These are phyloP conservation scores for Machimus atricapillus DNA, from an alignment of 2,888 invertebrate genomes.

Conservation along the genomic window DNA sequence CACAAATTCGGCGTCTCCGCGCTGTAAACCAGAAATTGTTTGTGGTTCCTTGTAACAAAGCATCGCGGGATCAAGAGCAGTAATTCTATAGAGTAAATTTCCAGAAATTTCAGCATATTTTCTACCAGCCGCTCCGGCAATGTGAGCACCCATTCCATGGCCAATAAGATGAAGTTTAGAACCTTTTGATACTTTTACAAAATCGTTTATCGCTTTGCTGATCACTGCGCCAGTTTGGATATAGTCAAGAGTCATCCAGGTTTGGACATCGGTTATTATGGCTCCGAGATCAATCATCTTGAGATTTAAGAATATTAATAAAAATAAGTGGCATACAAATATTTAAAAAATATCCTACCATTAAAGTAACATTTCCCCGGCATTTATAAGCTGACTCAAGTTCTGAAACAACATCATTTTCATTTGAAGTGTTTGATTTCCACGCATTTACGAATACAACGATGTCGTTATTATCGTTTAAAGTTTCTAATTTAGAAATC, in stretches of 20 bases:
- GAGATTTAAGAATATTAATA: not conserved
- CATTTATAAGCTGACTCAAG: constrained; percentile 33
- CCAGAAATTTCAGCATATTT: constrained; percentile 55
- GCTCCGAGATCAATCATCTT: constrained; percentile 30
- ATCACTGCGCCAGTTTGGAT: not conserved
- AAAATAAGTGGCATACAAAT: not conserved
- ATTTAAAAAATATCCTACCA: constrained; percentile 35
- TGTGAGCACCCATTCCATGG: constrained; percentile 57
- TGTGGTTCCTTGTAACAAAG: constrained; percentile 52
- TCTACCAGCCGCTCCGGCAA: constrained; percentile 57
- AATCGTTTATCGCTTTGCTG: constrained; percentile 8
- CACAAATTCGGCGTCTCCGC: constrained; percentile 60
- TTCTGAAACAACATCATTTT: not conserved
- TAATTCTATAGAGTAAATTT: constrained; percentile 57
- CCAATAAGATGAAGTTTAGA: constrained; percentile 57
- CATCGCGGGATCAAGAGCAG: constrained; percentile 57
- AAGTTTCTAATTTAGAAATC: not conserved
- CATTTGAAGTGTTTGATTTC: not conserved
- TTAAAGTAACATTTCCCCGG: constrained; percentile 44
- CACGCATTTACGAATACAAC: not conserved
- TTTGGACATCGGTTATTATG: not conserved
- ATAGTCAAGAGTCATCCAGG: constrained; percentile 13
- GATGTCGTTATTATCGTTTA: not conserved
- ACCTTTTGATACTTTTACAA: constrained; percentile 48
- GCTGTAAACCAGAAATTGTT: constrained; percentile 53